phyloP scores from a whole-genome alignment of 2,797 vertebrate species.

The Peromyscus eremicus region DNA sequence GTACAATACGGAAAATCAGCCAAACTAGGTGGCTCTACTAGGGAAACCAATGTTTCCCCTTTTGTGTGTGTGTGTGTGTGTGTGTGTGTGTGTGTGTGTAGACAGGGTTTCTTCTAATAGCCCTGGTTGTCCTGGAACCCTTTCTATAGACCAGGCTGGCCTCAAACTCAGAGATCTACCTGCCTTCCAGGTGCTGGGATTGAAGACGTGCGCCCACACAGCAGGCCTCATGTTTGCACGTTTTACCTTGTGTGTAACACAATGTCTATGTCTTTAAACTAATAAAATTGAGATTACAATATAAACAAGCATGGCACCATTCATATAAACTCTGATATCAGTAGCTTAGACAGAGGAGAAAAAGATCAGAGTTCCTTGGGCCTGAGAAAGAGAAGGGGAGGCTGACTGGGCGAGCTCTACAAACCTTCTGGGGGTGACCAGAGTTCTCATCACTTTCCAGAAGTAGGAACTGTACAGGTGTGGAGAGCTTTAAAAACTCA shows the following conservation, averaged over 20 bases:
- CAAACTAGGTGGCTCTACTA: background rate
- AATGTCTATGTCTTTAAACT: slow-evolving; percentile 7
- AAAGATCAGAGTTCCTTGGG: background rate
- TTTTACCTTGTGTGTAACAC: slow-evolving; percentile 31
- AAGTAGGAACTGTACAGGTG: background rate
- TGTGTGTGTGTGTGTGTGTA: too few species aligned
- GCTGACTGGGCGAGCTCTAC: background rate
- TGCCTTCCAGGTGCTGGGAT: background rate
- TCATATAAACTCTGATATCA: background rate
- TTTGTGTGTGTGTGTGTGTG: background rate
- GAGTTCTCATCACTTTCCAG: background rate
- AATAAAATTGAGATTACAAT: slow-evolving; percentile 6
- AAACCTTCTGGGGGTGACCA: background rate
- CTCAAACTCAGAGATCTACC: background rate
- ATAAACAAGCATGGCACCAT: background rate
- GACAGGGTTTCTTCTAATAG: background rate
- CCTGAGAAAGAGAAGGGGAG: background rate
- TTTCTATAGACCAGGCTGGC: background rate
- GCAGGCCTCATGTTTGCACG: background rate
- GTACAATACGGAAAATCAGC: background rate
- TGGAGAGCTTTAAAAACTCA: slow-evolving; percentile 37
- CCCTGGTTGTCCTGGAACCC: background rate
- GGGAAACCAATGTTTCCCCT: background rate
- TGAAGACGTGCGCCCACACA: background rate
- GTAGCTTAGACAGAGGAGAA: background rate